Base-by-base conservation (phyloP, 2,797 vertebrate genomes). In the Coreius guichenoti region DNA sequence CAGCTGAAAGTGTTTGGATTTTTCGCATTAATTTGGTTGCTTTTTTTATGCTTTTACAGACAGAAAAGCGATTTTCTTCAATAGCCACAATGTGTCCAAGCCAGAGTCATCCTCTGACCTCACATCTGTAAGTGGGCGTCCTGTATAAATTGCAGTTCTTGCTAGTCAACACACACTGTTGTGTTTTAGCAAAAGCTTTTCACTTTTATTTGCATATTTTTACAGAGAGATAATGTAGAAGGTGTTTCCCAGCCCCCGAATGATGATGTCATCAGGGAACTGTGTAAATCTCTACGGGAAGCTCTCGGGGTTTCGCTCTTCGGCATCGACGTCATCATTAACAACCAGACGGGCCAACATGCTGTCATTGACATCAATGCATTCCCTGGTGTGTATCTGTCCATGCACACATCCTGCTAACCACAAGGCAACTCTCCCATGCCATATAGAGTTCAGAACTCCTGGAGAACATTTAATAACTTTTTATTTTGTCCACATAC, bases 61-160 rank as follows among this genome's bases (percentile, higher is more conserved):
- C 87, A 94, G 96, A 67, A 95, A 96, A 93, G 95, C 96, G 19
- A 97, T 97, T 94, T 97, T 97, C 94, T 97, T 97, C 93, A 97
- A 97, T 90, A 97, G 96, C 90, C 96, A 97, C 93, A 96, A 97
- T 6, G 96, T 97, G 88, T 97, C 96, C 26, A 97, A 97, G 89
- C 96, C 96, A 0, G 96, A 97, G 90, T 97, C 96, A 0, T 96
- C 96, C 2, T 97, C 96, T 1, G 93, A 96, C 84, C 92, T 97
- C 88, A 97, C 96, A n/a, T 96, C 95, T 88, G 96, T 97, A 94
- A 90, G 96, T 94, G 29, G 26, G 3, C 26, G 14, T 65, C 26
- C 63, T 8, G 63, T 17, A 65, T 31, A 17, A 31, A 65, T 31
- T 8, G 12, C 14, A 29, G 3, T 58, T 36, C 63, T 78, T 19